Evolutionary conservation across 2,888 invertebrate species (phyloP).

Genomic region (Diabrotica balteata): DNA sequence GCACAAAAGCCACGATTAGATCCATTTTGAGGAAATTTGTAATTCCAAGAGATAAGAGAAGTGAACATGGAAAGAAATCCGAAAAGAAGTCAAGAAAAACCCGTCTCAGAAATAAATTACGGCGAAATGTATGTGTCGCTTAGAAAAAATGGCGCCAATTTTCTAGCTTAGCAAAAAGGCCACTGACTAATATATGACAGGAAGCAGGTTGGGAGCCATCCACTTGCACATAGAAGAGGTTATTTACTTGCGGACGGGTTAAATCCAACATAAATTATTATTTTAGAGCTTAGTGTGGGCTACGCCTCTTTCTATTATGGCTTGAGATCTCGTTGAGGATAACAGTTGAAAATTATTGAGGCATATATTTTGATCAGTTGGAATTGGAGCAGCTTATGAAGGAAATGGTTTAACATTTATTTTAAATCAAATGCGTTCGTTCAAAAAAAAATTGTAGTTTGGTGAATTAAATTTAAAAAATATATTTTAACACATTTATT

Average conservation of each 20-base stretch:
- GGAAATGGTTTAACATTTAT: too few species aligned
- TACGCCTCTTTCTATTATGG: conserved; percentile 3
- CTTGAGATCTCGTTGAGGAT: too few species aligned
- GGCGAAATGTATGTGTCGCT: conserved; percentile 9
- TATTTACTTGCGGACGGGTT: conserved; percentile 8
- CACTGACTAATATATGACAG: conserved; percentile 17
- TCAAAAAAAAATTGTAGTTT: too few species aligned
- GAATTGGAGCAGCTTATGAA: too few species aligned
- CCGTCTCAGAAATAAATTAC: conserved; percentile 19
- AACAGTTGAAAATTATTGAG: too few species aligned
- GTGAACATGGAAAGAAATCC: conserved; percentile 4
- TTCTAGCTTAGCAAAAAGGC: conserved; percentile 17
- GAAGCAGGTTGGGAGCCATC: conserved; percentile 10
- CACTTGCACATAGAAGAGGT: conserved; percentile 3
- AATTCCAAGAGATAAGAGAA: conserved; percentile 16
- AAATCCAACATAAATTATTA: conserved; percentile 13
- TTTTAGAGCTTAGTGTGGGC: conserved; percentile 4
- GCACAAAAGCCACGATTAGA: neutral
- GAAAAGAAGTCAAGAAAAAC: neutral
- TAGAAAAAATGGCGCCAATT: conserved; percentile 22
- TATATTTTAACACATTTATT: too few species aligned
- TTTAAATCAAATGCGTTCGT: too few species aligned
- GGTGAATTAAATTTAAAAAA: too few species aligned
- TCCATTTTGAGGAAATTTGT: conserved; percentile 13
- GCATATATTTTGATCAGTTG: too few species aligned